Conservation (phyloP, 2,888 invertebrate genomes). For the Drosophila parthenogenetica region DNA sequence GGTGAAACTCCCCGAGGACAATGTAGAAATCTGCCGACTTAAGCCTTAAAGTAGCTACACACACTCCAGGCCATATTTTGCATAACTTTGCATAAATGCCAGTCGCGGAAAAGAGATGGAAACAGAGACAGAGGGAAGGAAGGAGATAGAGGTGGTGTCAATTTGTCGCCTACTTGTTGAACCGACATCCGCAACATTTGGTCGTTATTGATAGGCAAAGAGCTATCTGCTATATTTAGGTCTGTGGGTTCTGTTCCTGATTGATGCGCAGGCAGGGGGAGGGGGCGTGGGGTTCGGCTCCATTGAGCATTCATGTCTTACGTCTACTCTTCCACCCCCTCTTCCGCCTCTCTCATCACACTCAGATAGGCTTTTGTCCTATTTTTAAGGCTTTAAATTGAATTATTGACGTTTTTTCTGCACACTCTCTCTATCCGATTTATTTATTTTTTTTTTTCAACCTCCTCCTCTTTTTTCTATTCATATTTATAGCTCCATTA, state of each 20-base stretch:
- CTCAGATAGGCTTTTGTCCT: conserved; percentile 66
- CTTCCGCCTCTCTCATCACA: conserved; percentile 28
- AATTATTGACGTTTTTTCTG: conserved; percentile 45
- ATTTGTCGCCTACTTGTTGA: conserved; percentile 70
- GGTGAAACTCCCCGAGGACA: conserved; percentile 47
- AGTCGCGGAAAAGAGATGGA: not conserved
- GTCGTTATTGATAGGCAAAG: conserved; percentile 63
- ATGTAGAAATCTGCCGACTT: conserved; percentile 21
- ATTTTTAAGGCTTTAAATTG: conserved; percentile 71
- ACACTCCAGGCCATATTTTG: conserved; percentile 25
- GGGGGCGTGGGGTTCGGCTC: conserved; percentile 1
- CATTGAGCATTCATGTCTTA: conserved; percentile 34
- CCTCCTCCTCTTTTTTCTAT: conserved; percentile 11
- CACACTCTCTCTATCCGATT: too few relatives aligned
- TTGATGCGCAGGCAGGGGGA: conserved; percentile 44
- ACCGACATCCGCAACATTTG: conserved; percentile 55
- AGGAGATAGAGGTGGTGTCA: conserved; percentile 16
- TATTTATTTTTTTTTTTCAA: not conserved
- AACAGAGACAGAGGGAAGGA: too few relatives aligned
- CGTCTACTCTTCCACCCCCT: not conserved
- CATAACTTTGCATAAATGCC: conserved; percentile 57
- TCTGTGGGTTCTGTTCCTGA: conserved; percentile 53
- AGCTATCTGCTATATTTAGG: conserved; percentile 67
- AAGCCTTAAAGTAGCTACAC: conserved; percentile 39
- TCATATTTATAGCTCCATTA: conserved; percentile 52